A percentile compares a stretch with the other conserved stretches of the same genome.
Conservation (phyloP, 2,797 vertebrate species). For the Lates japonicus region DNA sequence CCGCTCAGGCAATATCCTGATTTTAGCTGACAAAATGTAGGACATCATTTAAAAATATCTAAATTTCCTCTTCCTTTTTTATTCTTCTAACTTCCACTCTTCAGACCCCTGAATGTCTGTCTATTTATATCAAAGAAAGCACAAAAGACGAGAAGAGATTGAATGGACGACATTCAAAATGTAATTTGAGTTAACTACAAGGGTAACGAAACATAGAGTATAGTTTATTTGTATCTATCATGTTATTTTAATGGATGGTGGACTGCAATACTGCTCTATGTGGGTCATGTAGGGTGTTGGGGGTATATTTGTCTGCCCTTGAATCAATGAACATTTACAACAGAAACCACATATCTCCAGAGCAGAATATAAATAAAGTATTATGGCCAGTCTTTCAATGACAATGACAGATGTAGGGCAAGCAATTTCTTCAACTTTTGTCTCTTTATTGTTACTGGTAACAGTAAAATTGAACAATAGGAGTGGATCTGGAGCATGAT, state of each 20-base stretch:
- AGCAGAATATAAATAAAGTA: conserved; percentile 89
- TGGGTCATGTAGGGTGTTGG: conserved; percentile 86
- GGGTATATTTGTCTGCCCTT: conserved; percentile 88
- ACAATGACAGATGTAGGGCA: conserved; percentile 91
- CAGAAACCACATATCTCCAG: conserved; percentile 82
- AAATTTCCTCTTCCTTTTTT: conserved; percentile 90
- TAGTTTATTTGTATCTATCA: conserved; percentile 79
- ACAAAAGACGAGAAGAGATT: conserved; percentile 73
- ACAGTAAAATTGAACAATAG: conserved; percentile 79
- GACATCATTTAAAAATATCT: conserved; percentile 99
- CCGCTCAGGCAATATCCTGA: conserved; percentile 99
- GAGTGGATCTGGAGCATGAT: conserved; percentile 82
- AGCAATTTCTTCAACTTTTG: conserved; percentile 84
- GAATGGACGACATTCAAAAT: conserved; percentile 78
- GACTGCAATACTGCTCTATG: conserved; percentile 81
- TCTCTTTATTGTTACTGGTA: conserved; percentile 81
- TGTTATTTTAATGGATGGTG: conserved; percentile 83
- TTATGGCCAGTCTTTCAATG: conserved; percentile 84
- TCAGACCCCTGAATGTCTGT: conserved; percentile 78
- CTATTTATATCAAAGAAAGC: conserved; percentile 81
- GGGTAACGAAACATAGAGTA: conserved; percentile 65
- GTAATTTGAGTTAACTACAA: conserved; percentile 72
- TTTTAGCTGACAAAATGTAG: conserved; percentile 99
- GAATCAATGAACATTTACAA: conserved; percentile 88
- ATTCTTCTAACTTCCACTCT: conserved; percentile 77